Evolutionary conservation across 2,113 vertebrate genomes (phyloP), one percentile per base, ranked within the genome.

Genomic region (Trichechus manatus): DNA sequence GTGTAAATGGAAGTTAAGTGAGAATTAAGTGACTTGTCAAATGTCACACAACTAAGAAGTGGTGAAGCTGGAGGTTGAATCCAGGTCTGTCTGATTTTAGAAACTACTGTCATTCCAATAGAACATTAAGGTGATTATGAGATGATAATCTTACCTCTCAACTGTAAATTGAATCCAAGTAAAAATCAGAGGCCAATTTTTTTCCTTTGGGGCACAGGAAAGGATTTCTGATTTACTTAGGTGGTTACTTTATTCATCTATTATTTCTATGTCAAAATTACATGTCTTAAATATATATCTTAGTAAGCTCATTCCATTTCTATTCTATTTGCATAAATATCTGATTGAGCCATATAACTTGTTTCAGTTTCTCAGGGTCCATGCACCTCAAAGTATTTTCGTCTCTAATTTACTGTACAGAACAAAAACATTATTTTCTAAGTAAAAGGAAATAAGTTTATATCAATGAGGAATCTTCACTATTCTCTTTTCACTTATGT

Each of bases 331-430:
- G 33, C 31, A 90, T 22, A 74, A 86, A 79, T 39, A 94, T 89
- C 96, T 97, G 89, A 89, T 89, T 81, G 78, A 95, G 94, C 74
- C 44, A 89, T 91, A 63, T 10, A 63, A 72, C 97, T 79, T 93
- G 20, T 61, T 91, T 80, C 44, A 47, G 20, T 47, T 83, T 20
- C 89, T 97, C 86, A 87, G 88, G 95, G 86, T 25, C 47, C 23
- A 80, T 80, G 64, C 89, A 95, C 87, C 56, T 27, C 11, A 27
- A 87, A 90, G 50, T 39, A 63, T 96, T 96, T 96, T 68, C 90
- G 33, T 31, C 42, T 94, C 64, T 70, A 90, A 96, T 96, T 94
- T 96, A 93, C 61, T 87, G 33, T 50, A 39, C 9, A 93, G 7
- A 75, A 95, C 5, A 94, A 47, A 97, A 96, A 78, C 72, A 61